phyloP scores from a whole-genome alignment of 1,140 invertebrate genomes.

The Tetraneura akinire region DNA sequence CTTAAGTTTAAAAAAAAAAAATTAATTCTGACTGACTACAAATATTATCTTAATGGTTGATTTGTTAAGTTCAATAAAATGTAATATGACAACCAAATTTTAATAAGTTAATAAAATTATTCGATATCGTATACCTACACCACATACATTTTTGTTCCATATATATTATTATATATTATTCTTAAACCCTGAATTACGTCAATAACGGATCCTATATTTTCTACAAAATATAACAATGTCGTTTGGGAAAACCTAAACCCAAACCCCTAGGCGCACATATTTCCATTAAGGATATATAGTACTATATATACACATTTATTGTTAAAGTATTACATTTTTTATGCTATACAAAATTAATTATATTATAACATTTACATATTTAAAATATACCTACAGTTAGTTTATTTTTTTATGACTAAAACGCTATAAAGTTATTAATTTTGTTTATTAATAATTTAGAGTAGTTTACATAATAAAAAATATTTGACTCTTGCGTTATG shows the following conservation, averaged over 20 bases:
- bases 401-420: constrained; percentile 16
- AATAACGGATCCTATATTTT: no score
- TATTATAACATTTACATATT: constrained; percentile 21
- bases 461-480: constrained; percentile 18
- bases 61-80: no score
- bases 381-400: background rate
- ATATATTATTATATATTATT: no score
- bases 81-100: no score
- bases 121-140: no score
- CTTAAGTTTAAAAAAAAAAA: no score
- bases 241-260: background rate
- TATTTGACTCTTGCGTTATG: background rate
- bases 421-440: constrained; percentile 20
- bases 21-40: no score
- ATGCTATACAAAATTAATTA: constrained; percentile 24
- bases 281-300: background rate
- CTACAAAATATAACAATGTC: background rate
- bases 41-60: no score
- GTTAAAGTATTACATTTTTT: background rate
- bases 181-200: no score
- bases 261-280: constrained; percentile 4
- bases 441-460: constrained; percentile 23
- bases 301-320: background rate
- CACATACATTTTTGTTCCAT: no score
- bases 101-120: no score